These are phyloP conservation scores for Yoshiicerus persimilis DNA, from an alignment of 1,140 invertebrate genomes.

Conservation along the genomic window DNA sequence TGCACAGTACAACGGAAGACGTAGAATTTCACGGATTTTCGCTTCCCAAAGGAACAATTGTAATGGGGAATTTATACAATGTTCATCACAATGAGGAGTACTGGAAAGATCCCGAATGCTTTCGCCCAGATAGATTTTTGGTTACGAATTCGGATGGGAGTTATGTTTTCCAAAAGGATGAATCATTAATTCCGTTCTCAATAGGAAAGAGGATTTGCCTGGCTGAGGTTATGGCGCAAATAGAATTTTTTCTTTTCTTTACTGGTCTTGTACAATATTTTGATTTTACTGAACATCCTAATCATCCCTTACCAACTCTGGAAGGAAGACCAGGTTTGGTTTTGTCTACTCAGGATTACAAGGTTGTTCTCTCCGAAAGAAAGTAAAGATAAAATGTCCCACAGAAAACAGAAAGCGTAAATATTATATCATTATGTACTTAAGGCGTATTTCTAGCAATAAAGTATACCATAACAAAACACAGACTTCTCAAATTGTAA, in stretches of 20 bases:
- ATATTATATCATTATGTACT: too few relatives aligned
- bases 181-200: slow-evolving; percentile 48
- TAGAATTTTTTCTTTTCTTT: slow-evolving; percentile 38
- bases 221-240: slow-evolving; percentile 63
- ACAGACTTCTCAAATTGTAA: too few relatives aligned
- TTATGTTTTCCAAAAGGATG: slow-evolving; percentile 25
- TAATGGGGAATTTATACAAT: slow-evolving; percentile 47
- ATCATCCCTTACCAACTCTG: neutral
- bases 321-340: neutral
- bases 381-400: neutral
- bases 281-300: slow-evolving; percentile 58
- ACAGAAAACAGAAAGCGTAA: neutral
- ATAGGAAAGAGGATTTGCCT: slow-evolving; percentile 64
- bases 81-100: slow-evolving; percentile 48
- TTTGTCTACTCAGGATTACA: neutral
- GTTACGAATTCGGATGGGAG: slow-evolving; percentile 6
- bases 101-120: slow-evolving; percentile 51
- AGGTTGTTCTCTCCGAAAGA: neutral
- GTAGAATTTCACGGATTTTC: slow-evolving; percentile 25
- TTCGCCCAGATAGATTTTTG: slow-evolving; percentile 52
- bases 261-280: slow-evolving; percentile 52
- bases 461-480: too few relatives aligned
- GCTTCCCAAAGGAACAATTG: slow-evolving; percentile 39
- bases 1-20: slow-evolving; percentile 32
- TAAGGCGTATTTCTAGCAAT: too few relatives aligned